phyloP scores from a whole-genome alignment of 1,140 invertebrate genomes.

The Drosophila sturtevanti region DNA sequence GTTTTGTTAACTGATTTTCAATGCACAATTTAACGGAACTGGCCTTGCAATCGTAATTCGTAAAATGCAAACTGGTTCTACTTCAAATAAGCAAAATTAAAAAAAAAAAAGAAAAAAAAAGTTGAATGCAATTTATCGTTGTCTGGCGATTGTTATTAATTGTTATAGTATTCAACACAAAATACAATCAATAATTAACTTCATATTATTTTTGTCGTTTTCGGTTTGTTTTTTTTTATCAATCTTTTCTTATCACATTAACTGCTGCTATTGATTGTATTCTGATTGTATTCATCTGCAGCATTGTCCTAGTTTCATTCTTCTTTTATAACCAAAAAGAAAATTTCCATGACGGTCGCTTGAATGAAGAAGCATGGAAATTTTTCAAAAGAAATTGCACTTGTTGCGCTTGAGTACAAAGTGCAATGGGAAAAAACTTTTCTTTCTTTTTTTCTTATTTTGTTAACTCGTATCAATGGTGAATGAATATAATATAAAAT shows the following conservation, averaged over 20 bases:
- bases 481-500: not conserved
- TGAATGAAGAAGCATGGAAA: conserved; percentile 32
- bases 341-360: conserved; percentile 47
- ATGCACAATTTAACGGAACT: conserved; percentile 67
- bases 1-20: conserved; percentile 65
- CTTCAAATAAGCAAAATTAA: conserved; percentile 38
- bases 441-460: not conserved
- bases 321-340: conserved; percentile 20
- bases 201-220: not conserved
- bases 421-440: conserved; percentile 31
- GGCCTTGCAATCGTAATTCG: conserved; percentile 53
- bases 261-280: conserved; percentile 9
- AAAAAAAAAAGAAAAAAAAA: conserved; percentile 28
- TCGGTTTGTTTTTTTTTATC: not conserved
- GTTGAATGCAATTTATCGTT: conserved; percentile 40
- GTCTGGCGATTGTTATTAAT: conserved; percentile 40
- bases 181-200: too few relatives aligned
- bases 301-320: conserved; percentile 55
- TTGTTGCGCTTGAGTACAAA: conserved; percentile 59
- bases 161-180: not conserved
- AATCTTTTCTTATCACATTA: conserved; percentile 31
- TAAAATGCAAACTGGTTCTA: conserved; percentile 42
- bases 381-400: conserved; percentile 36
- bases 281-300: conserved; percentile 25
- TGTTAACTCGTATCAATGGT: conserved; percentile 6